Conservation (phyloP, 2,888 invertebrate genomes). For the Melikaiella ostensackeni region DNA sequence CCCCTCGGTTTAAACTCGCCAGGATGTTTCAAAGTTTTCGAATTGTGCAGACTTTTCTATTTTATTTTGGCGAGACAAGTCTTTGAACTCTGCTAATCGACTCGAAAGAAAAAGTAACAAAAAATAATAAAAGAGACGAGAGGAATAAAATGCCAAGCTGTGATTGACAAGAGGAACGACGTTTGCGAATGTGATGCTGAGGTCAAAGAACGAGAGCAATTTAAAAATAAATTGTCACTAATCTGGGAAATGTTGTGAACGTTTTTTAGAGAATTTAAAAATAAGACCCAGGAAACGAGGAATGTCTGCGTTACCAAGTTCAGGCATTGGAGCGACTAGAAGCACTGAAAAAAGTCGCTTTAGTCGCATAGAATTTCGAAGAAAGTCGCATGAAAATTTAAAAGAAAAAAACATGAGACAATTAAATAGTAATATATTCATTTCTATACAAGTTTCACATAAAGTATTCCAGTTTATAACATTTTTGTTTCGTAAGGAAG, state of each 20-base stretch:
- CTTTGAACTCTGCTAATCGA: conserved; percentile 31
- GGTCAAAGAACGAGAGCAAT: conserved; percentile 22
- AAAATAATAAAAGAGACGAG: conserved; percentile 3
- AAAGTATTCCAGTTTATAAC: too few relatives aligned
- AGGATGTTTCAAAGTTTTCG: conserved; percentile 8
- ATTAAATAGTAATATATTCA: too few relatives aligned
- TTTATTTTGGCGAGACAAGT: conserved; percentile 13
- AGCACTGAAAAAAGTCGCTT: too few relatives aligned
- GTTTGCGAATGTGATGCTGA: conserved; percentile 16
- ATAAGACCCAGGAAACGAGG: not conserved
- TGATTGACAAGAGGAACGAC: conserved; percentile 24
- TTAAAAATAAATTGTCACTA: conserved; percentile 37
- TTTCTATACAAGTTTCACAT: too few relatives aligned
- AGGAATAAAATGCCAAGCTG: conserved; percentile 8
- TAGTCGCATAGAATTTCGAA: too few relatives aligned
- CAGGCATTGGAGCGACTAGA: too few relatives aligned
- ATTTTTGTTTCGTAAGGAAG: too few relatives aligned
- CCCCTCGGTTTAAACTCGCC: not conserved
- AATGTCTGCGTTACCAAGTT: not conserved
- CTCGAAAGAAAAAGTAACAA: conserved; percentile 12
- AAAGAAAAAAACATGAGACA: too few relatives aligned
- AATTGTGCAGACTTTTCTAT: conserved; percentile 10
- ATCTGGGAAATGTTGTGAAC: conserved; percentile 23
- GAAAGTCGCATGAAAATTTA: too few relatives aligned
- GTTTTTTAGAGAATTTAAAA: conserved; percentile 21